Conservation (phyloP, 2,888 invertebrate species). For the Acronicta leporina region DNA sequence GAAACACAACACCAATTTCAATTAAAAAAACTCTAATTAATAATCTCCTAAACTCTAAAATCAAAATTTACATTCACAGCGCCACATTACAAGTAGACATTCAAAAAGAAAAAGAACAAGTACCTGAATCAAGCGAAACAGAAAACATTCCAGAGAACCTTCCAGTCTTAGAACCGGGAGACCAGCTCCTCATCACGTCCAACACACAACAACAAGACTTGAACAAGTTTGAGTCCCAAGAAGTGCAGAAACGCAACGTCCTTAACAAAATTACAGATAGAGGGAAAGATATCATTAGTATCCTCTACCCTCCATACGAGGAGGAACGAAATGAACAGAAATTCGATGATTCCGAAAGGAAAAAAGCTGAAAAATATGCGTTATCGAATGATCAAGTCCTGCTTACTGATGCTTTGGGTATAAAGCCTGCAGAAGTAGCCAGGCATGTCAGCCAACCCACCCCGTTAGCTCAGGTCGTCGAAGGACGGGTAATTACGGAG, state of each 20-base stretch:
- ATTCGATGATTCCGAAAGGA: conserved; percentile 81
- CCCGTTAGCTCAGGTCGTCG: conserved; percentile 80
- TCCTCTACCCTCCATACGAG: conserved; percentile 82
- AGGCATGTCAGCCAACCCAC: conserved; percentile 71
- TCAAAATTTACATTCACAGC: conserved; percentile 50
- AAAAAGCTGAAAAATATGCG: conserved; percentile 85
- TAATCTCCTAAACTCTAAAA: not conserved
- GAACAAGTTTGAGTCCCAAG: conserved; percentile 66
- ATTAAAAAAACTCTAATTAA: too few species aligned
- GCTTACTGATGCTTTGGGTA: conserved; percentile 74
- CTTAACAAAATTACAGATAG: conserved; percentile 82
- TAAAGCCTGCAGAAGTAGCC: conserved; percentile 56
- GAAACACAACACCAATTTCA: too few species aligned
- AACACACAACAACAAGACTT: conserved; percentile 57
- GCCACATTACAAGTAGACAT: conserved; percentile 54
- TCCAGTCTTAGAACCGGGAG: conserved; percentile 90
- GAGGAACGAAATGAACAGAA: conserved; percentile 81
- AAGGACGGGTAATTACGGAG: conserved; percentile 78
- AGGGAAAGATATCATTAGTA: conserved; percentile 84
- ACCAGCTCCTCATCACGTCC: conserved; percentile 89
- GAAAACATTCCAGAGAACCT: conserved; percentile 71
- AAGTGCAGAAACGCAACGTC: conserved; percentile 78
- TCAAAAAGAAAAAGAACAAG: conserved; percentile 46
- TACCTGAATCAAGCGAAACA: conserved; percentile 52
- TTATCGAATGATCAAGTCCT: conserved; percentile 79